A percentile compares a stretch with the other conserved stretches of the same genome.
phyloP scores from a whole-genome alignment of 2,888 invertebrate genomes.

The Rhingia rostrata region DNA sequence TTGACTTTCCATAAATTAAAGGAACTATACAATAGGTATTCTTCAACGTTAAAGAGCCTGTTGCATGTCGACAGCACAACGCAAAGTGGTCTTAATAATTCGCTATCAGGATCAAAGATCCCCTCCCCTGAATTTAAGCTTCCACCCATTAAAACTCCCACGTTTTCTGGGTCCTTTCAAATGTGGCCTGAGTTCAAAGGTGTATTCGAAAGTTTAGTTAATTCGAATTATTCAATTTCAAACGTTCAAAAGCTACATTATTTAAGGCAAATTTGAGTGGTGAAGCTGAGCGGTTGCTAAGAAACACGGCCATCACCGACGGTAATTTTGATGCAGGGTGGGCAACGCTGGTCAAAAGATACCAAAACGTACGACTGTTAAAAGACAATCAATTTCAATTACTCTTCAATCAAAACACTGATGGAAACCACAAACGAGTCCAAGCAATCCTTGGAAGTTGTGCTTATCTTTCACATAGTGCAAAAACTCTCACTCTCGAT shows the following conservation, averaged over 20 bases:
- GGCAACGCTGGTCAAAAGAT: not conserved
- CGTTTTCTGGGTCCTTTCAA: slow-evolving; percentile 16
- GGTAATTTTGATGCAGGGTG: slow-evolving; percentile 37
- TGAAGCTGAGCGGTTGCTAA: slow-evolving; percentile 17
- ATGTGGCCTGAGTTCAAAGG: slow-evolving; percentile 37
- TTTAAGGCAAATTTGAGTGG: slow-evolving; percentile 14
- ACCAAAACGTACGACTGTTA: slow-evolving; percentile 11
- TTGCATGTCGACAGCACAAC: not conserved
- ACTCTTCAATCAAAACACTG: slow-evolving; percentile 16
- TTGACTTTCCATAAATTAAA: slow-evolving; percentile 14
- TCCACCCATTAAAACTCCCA: slow-evolving; percentile 28
- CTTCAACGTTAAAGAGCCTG: slow-evolving; percentile 5
- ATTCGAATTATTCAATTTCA: slow-evolving; percentile 29
- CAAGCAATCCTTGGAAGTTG: slow-evolving; percentile 14
- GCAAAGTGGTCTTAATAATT: not conserved
- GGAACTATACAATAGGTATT: not conserved
- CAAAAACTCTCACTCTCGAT: no score
- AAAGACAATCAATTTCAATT: slow-evolving; percentile 39
- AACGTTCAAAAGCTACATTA: slow-evolving; percentile 29
- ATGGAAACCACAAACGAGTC: slow-evolving; percentile 3
- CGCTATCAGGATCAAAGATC: slow-evolving; percentile 2
- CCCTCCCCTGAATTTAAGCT: slow-evolving; percentile 15
- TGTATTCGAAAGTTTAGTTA: slow-evolving; percentile 12
- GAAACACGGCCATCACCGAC: slow-evolving; percentile 12
- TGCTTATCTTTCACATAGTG: slow-evolving; percentile 27